These are phyloP conservation scores for Papilio protenor DNA, from an alignment of 2,888 invertebrate species.

Conservation along the genomic window DNA sequence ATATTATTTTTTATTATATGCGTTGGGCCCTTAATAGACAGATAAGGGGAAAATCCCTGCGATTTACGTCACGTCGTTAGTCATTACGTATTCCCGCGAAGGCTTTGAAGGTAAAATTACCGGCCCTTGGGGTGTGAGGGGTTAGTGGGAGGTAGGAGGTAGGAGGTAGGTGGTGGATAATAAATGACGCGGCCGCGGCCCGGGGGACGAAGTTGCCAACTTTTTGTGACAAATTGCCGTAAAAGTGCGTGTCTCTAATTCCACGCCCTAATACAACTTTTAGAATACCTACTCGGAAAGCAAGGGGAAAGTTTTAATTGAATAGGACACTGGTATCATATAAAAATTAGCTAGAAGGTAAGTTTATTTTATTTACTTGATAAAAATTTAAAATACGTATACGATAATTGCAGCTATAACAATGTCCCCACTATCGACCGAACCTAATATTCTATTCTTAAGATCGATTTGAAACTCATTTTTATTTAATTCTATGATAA, in stretches of 20 bases:
- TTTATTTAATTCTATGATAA: too few relatives aligned
- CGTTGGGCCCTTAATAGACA: conserved; percentile 41
- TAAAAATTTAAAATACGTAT: too few relatives aligned
- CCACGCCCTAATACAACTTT: conserved; percentile 44
- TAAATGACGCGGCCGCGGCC: conserved; percentile 71
- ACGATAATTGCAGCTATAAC: too few relatives aligned
- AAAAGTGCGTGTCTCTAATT: conserved; percentile 73
- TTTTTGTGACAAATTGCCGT: conserved; percentile 82
- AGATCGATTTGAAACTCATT: too few relatives aligned
- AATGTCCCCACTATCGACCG: too few relatives aligned
- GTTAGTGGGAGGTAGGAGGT: conserved; percentile 1
- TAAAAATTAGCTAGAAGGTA: neutral
- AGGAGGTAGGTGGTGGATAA: conserved; percentile 58
- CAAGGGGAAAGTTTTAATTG: conserved; percentile 12
- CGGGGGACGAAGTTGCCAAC: conserved; percentile 74
- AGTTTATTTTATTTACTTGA: neutral
- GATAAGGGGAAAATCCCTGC: conserved; percentile 72
- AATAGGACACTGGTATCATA: neutral
- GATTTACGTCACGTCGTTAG: conserved; percentile 77
- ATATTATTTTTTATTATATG: conserved; percentile 3
- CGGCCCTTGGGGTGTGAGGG: conserved; percentile 71
- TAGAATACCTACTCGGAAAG: conserved; percentile 39
- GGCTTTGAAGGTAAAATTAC: conserved; percentile 81
- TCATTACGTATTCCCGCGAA: conserved; percentile 80
- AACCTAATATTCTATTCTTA: too few relatives aligned